A percentile compares a stretch with the other conserved stretches of the same genome.
Evolutionary conservation across 2,113 vertebrate species (phyloP).

Genomic region (Apteryx mantelli): DNA sequence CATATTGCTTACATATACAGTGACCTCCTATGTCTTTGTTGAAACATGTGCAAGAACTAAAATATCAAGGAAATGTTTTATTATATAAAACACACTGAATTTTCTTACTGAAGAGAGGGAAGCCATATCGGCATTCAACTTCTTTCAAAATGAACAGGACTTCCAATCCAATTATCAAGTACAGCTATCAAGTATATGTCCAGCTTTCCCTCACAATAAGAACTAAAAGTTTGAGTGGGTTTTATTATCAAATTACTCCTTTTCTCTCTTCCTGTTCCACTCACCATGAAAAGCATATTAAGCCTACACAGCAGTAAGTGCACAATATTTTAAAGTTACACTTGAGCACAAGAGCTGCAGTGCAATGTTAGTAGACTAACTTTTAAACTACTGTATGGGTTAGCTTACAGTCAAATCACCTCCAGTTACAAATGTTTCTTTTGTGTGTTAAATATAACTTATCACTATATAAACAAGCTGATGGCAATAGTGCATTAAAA

Average conservation of each 20-base stretch:
- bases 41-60: not conserved
- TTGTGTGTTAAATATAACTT: conserved; percentile 22
- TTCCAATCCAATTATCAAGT: not conserved
- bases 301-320: conserved; percentile 37
- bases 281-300: conserved; percentile 26
- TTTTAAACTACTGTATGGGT: conserved; percentile 25
- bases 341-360: conserved; percentile 43
- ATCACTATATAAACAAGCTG: conserved; percentile 58
- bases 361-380: conserved; percentile 50
- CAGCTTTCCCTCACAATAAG: not conserved
- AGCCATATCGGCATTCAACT: not conserved
- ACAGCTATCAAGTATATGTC: not conserved
- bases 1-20: not conserved
- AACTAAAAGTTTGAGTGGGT: not conserved
- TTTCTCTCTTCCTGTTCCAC: not conserved
- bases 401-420: conserved; percentile 31
- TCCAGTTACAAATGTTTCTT: conserved; percentile 35
- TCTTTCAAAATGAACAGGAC: not conserved
- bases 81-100: not conserved
- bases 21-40: not conserved
- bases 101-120: not conserved
- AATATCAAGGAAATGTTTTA: not conserved
- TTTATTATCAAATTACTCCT: not conserved
- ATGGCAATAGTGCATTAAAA: conserved; percentile 36
- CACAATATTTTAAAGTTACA: conserved; percentile 15